Conservation (phyloP, 1,140 invertebrate genomes). For the Musca domestica region DNA sequence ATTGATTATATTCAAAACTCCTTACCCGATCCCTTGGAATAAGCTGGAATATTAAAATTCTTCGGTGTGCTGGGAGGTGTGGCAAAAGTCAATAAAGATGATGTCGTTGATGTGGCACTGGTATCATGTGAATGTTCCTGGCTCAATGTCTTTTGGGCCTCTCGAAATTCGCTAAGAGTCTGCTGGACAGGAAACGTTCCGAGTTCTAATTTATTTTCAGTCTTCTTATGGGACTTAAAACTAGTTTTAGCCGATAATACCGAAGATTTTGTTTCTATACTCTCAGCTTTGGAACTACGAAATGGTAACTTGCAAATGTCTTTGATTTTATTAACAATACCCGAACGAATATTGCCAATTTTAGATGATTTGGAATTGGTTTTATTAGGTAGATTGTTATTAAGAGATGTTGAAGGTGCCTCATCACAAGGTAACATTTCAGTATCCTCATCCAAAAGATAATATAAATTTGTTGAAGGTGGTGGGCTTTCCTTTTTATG, state of each 20-base stretch:
- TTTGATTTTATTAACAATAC: slow-evolving; percentile 27
- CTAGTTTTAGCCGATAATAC: background rate
- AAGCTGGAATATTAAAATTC: slow-evolving; percentile 15
- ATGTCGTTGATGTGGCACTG: background rate
- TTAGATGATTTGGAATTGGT: background rate
- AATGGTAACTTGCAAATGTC: slow-evolving; percentile 22
- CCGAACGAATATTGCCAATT: background rate
- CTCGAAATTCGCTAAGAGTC: background rate
- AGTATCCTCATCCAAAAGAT: background rate
- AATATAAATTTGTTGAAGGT: background rate
- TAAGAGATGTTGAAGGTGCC: background rate
- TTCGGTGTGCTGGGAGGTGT: slow-evolving; percentile 13
- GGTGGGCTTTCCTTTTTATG: background rate
- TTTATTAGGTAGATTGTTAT: background rate
- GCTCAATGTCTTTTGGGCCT: background rate
- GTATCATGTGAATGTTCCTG: background rate
- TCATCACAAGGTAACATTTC: background rate
- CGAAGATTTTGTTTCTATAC: background rate
- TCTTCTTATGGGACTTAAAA: slow-evolving; percentile 21
- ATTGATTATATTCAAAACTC: background rate
- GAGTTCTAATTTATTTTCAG: background rate
- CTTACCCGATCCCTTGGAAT: slow-evolving; percentile 23
- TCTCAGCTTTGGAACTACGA: background rate
- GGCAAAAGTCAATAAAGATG: background rate
- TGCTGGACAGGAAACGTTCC: background rate